These are phyloP conservation scores for Morpho achilles DNA, from an alignment of 2,888 invertebrate genomes.

Conservation along the genomic window DNA sequence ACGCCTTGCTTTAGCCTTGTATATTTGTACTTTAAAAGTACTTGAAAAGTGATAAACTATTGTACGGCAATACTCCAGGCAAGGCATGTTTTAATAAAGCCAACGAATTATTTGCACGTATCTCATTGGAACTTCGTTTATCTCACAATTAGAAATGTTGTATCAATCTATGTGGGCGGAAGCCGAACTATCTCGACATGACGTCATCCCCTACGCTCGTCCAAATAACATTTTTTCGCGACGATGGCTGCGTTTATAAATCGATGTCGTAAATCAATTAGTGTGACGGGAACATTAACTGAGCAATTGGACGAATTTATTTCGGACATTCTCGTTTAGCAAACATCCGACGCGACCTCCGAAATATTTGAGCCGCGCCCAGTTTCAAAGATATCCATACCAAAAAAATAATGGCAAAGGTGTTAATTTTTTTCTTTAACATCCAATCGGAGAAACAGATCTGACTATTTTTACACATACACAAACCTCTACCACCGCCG, in stretches of 20 bases:
- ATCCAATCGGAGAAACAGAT: too few species aligned
- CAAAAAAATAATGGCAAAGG: too few species aligned
- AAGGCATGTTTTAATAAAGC: too few species aligned
- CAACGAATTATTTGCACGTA: neutral
- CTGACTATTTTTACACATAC: too few species aligned
- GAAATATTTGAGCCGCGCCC: conserved; percentile 1
- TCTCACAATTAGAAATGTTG: neutral
- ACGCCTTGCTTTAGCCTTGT: too few species aligned
- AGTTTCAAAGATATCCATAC: neutral
- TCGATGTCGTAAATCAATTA: conserved; percentile 40
- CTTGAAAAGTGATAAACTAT: too few species aligned
- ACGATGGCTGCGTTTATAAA: conserved; percentile 23
- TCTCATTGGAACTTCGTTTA: neutral
- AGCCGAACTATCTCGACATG: neutral
- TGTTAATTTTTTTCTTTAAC: too few species aligned
- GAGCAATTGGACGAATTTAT: conserved; percentile 30
- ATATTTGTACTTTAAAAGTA: too few species aligned
- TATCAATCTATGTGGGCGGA: conserved; percentile 5
- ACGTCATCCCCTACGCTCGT: conserved; percentile 4
- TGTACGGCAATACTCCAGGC: too few species aligned
- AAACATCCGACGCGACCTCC: conserved; percentile 12
- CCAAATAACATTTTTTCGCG: conserved; percentile 2
- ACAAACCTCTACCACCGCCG: too few species aligned
- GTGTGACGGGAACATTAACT: conserved; percentile 29
- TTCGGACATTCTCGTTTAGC: conserved; percentile 14